A percentile compares a stretch with the other conserved stretches of the same genome.
Conservation (phyloP, 2,888 invertebrate genomes). For the Conchocele bisecta region DNA sequence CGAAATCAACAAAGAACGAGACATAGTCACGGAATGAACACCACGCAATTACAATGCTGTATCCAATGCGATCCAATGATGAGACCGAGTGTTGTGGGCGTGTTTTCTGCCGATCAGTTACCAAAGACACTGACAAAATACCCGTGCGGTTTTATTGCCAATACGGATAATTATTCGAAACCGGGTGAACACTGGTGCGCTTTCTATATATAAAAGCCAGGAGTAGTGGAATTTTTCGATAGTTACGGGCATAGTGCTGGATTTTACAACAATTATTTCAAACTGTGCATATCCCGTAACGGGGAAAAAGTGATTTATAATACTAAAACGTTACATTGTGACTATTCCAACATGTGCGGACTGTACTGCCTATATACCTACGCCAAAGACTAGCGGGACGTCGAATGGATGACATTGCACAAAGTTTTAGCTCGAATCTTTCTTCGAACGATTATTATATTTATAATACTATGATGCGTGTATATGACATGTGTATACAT, state of each 20-base stretch:
- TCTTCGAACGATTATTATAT: conserved; percentile 14
- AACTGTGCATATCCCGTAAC: not conserved
- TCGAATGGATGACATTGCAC: not conserved
- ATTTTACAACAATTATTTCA: not conserved
- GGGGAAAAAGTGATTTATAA: conserved; percentile 1
- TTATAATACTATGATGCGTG: too few relatives aligned
- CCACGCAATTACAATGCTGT: conserved; percentile 2
- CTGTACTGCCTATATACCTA: conserved; percentile 12
- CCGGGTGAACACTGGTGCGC: not conserved
- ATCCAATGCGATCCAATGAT: conserved; percentile 1
- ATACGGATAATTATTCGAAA: not conserved
- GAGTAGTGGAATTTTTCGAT: too few relatives aligned
- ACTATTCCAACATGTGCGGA: conserved; percentile 12
- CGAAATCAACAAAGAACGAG: too few relatives aligned
- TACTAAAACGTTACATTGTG: conserved; percentile 4
- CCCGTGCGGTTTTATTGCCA: too few relatives aligned
- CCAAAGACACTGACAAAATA: not conserved
- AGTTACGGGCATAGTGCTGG: conserved; percentile 17
- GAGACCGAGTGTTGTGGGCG: not conserved
- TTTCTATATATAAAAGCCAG: not conserved
- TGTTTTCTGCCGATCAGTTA: conserved; percentile 15
- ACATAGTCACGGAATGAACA: conserved; percentile 8
- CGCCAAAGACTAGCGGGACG: conserved; percentile 2
- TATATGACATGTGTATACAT: too few relatives aligned
- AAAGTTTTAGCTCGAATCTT: not conserved